Evolutionary conservation across 2,797 vertebrate genomes (phyloP), one percentile per base, ranked within the genome.

Genomic region (Cryptoprocta ferox): DNA sequence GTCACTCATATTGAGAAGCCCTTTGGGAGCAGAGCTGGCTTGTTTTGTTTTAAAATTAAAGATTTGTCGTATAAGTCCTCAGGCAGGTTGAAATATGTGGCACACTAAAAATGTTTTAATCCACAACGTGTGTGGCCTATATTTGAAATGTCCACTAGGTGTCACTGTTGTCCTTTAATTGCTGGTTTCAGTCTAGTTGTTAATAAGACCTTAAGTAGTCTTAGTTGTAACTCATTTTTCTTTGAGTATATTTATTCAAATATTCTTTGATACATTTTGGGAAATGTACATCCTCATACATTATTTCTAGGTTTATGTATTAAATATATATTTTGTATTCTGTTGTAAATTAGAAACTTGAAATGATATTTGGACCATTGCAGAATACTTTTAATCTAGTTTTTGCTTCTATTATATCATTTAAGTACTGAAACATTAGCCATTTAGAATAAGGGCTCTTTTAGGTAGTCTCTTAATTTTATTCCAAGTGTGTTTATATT

Each of bases 111-210:
- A 61, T 73, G 12, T 75, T 89, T 94, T 78, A 10, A 35, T 95
- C 37, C 30, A 32, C 78, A 30, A 6, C 92, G 1, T 18, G 1
- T 56, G 4, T 94, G 42, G n/a, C 68, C 32, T 75, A 35, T 98
- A 95, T 97, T 68, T 50, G 3, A 35, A 97, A 30, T 96, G 79
- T 78, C 98, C 99, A 93, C 98, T 98, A 99, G 99, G 98, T 99
- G 99, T 99, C 98, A 98, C 5, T 97, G 85, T 98, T 98, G 97
- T 85, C 96, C 94, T 97, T 91, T 97, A 97, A 95, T 96, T 45
- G 97, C 1, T 92, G 15, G 24, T 79, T 68, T 95, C 50, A 4
- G 4, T 3, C 65, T 61, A 12, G 15, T 28, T 85, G 16, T 79
- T 87, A 13, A 2, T 79, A 94, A 30, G 63, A 61, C 56, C 45